Conservation (phyloP, 2,888 invertebrate species). For the Trichopria drosophilae region DNA sequence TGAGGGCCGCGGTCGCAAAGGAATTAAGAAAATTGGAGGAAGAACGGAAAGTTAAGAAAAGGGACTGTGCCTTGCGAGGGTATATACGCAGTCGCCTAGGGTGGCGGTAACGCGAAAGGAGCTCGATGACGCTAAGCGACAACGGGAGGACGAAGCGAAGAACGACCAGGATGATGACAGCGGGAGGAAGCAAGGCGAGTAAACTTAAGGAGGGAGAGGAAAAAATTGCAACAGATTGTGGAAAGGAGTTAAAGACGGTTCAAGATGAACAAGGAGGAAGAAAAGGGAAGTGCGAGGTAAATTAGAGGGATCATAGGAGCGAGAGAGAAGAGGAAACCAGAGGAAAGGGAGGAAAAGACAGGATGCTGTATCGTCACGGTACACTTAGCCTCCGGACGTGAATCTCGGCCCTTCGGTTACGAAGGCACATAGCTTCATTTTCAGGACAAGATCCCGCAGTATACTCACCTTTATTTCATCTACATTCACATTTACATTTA, state of each 20-base stretch:
- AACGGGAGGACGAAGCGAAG: slow-evolving; percentile 21
- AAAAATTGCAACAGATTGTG: too few species aligned
- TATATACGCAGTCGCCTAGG: slow-evolving; percentile 24
- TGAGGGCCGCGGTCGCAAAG: slow-evolving; percentile 21
- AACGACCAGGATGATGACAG: slow-evolving; percentile 8
- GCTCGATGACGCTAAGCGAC: slow-evolving; percentile 31
- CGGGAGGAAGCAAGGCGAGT: slow-evolving; percentile 19
- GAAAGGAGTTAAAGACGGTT: too few species aligned
- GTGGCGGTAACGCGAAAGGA: slow-evolving; percentile 19
- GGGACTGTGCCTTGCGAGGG: slow-evolving; percentile 5
- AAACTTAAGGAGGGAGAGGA: slow-evolving; percentile 17
- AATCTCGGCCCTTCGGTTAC: slow-evolving; percentile 35
- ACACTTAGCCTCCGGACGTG: slow-evolving; percentile 40
- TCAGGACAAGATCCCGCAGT: too few species aligned
- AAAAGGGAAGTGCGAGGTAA: background rate
- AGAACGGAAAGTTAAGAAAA: slow-evolving; percentile 10
- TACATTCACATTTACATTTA: too few species aligned
- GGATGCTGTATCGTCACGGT: slow-evolving; percentile 36
- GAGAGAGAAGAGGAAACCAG: slow-evolving; percentile 7
- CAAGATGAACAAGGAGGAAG: too few species aligned
- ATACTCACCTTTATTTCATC: too few species aligned
- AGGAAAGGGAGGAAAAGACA: slow-evolving; percentile 22
- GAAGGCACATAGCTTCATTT: too few species aligned
- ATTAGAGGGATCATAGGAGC: slow-evolving; percentile 4
- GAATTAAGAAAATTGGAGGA: slow-evolving; percentile 28